Evolutionary conservation across 2,888 invertebrate genomes (phyloP).

Genomic region (Ennomos erosarius): DNA sequence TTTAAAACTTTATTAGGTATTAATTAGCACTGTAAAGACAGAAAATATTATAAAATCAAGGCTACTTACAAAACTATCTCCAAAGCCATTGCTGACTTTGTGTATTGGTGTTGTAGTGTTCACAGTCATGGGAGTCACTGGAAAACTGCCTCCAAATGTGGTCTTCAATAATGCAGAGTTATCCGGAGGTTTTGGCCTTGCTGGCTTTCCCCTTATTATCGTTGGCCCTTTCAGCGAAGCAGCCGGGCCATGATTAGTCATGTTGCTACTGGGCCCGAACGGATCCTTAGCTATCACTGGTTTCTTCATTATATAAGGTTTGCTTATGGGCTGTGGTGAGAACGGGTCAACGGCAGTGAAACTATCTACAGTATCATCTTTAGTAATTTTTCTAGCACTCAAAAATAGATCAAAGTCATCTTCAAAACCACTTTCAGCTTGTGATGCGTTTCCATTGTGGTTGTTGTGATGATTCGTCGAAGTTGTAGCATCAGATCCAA

Average conservation of each 20-base stretch:
- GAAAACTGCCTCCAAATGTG: slow-evolving; percentile 65
- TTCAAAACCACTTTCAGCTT: slow-evolving; percentile 92
- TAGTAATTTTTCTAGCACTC: slow-evolving; percentile 68
- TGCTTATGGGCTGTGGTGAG: slow-evolving; percentile 71
- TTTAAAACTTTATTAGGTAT: no score
- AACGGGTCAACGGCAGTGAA: slow-evolving; percentile 85
- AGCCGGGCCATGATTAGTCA: slow-evolving; percentile 53
- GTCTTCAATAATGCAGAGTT: slow-evolving; percentile 73
- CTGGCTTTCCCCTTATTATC: slow-evolving; percentile 89
- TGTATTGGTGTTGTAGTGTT: slow-evolving; percentile 77
- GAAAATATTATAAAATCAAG: slow-evolving; percentile 14
- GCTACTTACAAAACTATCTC: slow-evolving; percentile 72
- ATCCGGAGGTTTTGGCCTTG: slow-evolving; percentile 83
- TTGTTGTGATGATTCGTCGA: slow-evolving; percentile 82
- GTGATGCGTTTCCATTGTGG: slow-evolving; percentile 87
- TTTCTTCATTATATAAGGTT: slow-evolving; percentile 76
- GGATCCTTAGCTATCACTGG: slow-evolving; percentile 86
- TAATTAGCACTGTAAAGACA: neutral
- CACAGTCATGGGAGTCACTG: slow-evolving; percentile 68
- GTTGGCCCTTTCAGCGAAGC: slow-evolving; percentile 87
- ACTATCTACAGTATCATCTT: slow-evolving; percentile 80
- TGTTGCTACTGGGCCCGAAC: slow-evolving; percentile 85
- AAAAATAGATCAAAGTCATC: slow-evolving; percentile 91
- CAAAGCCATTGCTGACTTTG: slow-evolving; percentile 68
- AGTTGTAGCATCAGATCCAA: slow-evolving; percentile 89